A percentile compares a stretch with the other conserved stretches of the same genome.
Evolutionary conservation across 2,113 vertebrate genomes (phyloP).

Genomic region (Crotalus tigris): DNA sequence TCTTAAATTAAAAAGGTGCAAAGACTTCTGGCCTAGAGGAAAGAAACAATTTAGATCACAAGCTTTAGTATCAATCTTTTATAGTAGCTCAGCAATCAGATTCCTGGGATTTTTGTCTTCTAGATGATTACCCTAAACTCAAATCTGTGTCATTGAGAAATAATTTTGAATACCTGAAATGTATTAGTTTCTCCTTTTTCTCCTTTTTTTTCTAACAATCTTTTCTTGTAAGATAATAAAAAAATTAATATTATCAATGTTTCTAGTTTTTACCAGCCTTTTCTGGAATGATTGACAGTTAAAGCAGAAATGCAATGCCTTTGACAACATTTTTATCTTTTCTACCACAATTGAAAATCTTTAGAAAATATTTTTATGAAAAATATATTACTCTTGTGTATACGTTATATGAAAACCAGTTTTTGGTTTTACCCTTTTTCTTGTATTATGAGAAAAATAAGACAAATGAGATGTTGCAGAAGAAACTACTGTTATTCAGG

Average conservation of each 20-base stretch:
- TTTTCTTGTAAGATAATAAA: not conserved
- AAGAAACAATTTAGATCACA: not conserved
- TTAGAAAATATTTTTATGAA: too few species aligned
- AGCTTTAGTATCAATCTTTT: conserved; percentile 2
- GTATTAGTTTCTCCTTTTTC: not conserved
- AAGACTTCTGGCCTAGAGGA: not conserved
- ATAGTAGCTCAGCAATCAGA: not conserved
- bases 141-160: not conserved
- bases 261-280: not conserved
- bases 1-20: not conserved
- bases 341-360: too few species aligned
- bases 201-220: not conserved
- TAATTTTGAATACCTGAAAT: not conserved
- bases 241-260: not conserved
- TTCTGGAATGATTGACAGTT: not conserved
- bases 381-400: too few species aligned
- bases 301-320: not conserved
- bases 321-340: too few species aligned
- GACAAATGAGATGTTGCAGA: not conserved
- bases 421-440: not conserved
- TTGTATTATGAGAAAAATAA: not conserved
- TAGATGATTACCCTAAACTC: not conserved
- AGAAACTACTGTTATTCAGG: not conserved
- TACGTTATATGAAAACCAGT: too few species aligned
- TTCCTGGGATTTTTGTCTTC: not conserved